Conservation (phyloP, 2,797 vertebrate species). For the Falco novaeseelandiae region DNA sequence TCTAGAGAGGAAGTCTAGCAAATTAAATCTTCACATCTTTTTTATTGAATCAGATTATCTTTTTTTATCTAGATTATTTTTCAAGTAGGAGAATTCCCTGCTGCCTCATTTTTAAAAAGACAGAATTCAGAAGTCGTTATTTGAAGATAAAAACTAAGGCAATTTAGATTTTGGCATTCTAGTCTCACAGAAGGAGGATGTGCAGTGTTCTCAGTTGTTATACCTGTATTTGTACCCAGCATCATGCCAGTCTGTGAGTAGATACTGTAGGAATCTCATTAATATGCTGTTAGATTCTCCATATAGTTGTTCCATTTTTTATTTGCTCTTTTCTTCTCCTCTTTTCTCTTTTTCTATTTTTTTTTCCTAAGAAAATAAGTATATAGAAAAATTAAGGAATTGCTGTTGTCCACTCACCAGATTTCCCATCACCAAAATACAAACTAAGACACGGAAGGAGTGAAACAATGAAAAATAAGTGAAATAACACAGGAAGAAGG, state of each 20-base stretch:
- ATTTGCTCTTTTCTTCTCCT: not conserved
- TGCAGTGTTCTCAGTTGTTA: not conserved
- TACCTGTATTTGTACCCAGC: not conserved
- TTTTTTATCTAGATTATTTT: not conserved
- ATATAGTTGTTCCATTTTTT: not conserved
- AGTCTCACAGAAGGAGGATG: not conserved
- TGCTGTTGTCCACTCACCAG: not conserved
- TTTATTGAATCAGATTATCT: not conserved
- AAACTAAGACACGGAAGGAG: not conserved
- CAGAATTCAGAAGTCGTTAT: not conserved
- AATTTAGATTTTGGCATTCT: not conserved
- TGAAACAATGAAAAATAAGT: not conserved
- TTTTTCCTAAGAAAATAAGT: not conserved
- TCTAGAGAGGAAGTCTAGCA: not conserved
- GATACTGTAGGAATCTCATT: not conserved
- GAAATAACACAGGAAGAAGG: not conserved
- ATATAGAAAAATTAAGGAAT: not conserved
- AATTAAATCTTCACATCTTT: not conserved
- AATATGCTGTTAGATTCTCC: not conserved
- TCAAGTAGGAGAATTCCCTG: not conserved
- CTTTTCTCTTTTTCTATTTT: fast-evolving
- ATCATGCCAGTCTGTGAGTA: not conserved
- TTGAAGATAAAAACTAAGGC: not conserved
- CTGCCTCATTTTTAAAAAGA: not conserved
- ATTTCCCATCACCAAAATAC: not conserved